Evolutionary conservation across 2,888 invertebrate genomes (phyloP), one percentile per base, ranked within the genome.

Genomic region (Drosophila longiperda): DNA sequence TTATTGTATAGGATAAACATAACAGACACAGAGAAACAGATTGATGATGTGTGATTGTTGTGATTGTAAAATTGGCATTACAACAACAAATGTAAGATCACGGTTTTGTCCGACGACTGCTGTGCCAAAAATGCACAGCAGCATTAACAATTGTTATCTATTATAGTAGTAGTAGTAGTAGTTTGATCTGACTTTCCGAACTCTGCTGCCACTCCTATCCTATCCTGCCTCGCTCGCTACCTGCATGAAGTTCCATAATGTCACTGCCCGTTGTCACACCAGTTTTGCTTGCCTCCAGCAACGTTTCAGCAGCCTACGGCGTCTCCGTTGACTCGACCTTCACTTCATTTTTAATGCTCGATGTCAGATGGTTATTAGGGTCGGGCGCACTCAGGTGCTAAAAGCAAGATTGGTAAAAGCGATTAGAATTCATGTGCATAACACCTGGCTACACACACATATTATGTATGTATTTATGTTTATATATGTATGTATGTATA

Each of bases 251-350:
- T 55, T 78, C 81, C 87, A 72, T 63, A 70, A 70, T 75, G 69
- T 70, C 72, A 63, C 78, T 86, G 87, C 75, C 83, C 89, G 75
- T 83, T 83, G 83, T 83, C 84, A 71, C 87, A 79, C 82, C 76
- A 83, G 68, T 66, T 73, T 57, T 62, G n/a, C 58, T 40, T 57
- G 38, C 66, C 62, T 69, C 70, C 83, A 73, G 73, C 76, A 57
- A 58, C 68, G 69, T 55, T 53, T 66, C 83, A 70, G 54, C 72
- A 70, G 65, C 89, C 93, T 95, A 96, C 95, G 96, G 96, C 94
- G 96, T 96, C 95, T 97, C 97, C 91, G 96, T 96, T 93, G 96
- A 95, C 94, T 97, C 97, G 93, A 96, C 95, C 94, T 96, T 96
- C 53, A 83, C 80, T 71, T 97, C 97, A 93, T 96, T 95, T 94